Percentiles rank a stretch among this genome's conserved stretches.
Conservation (phyloP, 2,113 vertebrate species). For the Peromyscus polionotus region DNA sequence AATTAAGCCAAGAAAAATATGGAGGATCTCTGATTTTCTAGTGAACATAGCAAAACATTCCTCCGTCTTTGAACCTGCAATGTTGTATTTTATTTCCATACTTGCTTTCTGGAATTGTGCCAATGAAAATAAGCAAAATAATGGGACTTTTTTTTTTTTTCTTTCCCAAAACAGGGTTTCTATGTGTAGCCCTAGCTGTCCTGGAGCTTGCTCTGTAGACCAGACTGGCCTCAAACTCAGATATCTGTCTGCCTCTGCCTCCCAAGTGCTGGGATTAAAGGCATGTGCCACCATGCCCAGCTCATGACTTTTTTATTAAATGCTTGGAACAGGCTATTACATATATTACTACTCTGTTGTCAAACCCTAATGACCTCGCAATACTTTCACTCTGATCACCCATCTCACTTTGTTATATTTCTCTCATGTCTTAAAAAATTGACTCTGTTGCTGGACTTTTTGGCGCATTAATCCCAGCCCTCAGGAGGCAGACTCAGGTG, state of each 20-base stretch:
- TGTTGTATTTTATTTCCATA: not conserved
- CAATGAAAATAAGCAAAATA: constrained; percentile 25
- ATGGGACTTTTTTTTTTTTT: not conserved
- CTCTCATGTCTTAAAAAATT: not conserved
- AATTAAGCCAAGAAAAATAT: not conserved
- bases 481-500: not conserved
- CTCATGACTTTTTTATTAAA: not conserved
- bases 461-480: not conserved
- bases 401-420: not conserved
- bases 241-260: not conserved
- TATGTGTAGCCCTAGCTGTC: not conserved
- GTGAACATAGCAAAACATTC: not conserved
- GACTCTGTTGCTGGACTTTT: not conserved
- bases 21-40: not conserved
- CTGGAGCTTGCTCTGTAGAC: not conserved
- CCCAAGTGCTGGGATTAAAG: not conserved
- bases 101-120: not conserved
- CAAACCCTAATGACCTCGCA: not conserved
- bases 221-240: not conserved
- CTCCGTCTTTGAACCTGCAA: not conserved
- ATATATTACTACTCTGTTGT: not conserved
- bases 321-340: not conserved
- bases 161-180: not conserved
- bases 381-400: not conserved
- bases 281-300: not conserved